These are phyloP conservation scores for Hiodon tergisus DNA, from an alignment of 2,113 vertebrate species.

Conservation along the genomic window DNA sequence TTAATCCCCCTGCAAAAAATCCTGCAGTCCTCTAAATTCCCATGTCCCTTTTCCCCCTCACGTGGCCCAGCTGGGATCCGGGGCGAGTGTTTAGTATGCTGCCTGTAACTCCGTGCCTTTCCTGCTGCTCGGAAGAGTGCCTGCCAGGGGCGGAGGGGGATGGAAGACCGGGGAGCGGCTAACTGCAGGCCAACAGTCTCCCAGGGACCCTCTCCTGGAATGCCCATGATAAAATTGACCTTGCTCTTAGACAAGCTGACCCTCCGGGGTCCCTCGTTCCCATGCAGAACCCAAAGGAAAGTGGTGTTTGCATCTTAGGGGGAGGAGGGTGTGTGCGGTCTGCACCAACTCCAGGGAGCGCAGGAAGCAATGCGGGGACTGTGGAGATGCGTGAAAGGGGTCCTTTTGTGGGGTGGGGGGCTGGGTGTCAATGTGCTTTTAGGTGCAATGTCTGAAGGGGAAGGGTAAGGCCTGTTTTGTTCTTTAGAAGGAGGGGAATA, in stretches of 20 bases:
- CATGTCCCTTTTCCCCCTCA: constrained; percentile 8
- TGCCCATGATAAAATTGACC: constrained; percentile 37
- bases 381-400: constrained; percentile 29
- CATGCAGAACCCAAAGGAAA: background rate
- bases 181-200: constrained; percentile 39
- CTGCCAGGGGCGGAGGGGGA: constrained; percentile 10
- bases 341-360: background rate
- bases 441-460: constrained; percentile 32
- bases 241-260: constrained; percentile 22
- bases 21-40: too few relatives aligned
- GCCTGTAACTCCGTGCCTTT: constrained; percentile 30
- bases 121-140: constrained; percentile 38
- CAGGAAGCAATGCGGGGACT: constrained; percentile 15
- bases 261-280: constrained; percentile 16
- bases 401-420: constrained; percentile 28
- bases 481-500: background rate
- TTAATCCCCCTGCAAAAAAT: constrained; percentile 18
- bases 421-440: constrained; percentile 28
- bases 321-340: background rate
- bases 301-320: background rate
- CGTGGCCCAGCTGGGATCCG: constrained; percentile 38
- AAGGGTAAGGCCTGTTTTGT: constrained; percentile 38
- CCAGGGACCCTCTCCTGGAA: constrained; percentile 38
- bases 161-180: constrained; percentile 1
- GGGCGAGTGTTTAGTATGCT: constrained; percentile 47